Evolutionary conservation across 2,113 vertebrate genomes (phyloP).

Genomic region (Ceratotherium simum): DNA sequence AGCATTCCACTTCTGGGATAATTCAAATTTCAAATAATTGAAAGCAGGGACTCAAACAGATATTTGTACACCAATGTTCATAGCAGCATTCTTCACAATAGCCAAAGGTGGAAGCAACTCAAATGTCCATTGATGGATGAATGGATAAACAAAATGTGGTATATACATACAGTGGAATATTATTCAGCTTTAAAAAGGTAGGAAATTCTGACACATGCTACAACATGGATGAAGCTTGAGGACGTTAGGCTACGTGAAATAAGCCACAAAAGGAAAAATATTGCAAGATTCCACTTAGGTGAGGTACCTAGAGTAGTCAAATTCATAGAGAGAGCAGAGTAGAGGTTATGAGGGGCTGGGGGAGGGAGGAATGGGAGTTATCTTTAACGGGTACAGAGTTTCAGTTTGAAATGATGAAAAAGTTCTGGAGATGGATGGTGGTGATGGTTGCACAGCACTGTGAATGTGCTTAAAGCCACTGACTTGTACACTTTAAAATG

Average conservation of each 20-base stretch:
- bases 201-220: neutral
- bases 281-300: neutral
- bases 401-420: neutral
- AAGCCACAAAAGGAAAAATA: neutral
- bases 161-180: neutral
- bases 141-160: neutral
- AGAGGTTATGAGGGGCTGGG: neutral
- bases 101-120: neutral
- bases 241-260: neutral
- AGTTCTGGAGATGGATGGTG: neutral
- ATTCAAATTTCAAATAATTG: neutral
- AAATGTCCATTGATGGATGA: neutral
- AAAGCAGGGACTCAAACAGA: neutral
- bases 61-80: neutral
- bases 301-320: neutral
- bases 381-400: neutral
- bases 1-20: neutral
- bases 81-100: neutral
- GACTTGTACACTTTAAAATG: neutral
- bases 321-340: neutral
- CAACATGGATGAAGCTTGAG: neutral
- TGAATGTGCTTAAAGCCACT: neutral
- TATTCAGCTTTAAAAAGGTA: neutral
- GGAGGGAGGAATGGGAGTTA: neutral
- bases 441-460: neutral